Conservation (phyloP, 2,888 invertebrate genomes). For the Acleris holmiana region DNA sequence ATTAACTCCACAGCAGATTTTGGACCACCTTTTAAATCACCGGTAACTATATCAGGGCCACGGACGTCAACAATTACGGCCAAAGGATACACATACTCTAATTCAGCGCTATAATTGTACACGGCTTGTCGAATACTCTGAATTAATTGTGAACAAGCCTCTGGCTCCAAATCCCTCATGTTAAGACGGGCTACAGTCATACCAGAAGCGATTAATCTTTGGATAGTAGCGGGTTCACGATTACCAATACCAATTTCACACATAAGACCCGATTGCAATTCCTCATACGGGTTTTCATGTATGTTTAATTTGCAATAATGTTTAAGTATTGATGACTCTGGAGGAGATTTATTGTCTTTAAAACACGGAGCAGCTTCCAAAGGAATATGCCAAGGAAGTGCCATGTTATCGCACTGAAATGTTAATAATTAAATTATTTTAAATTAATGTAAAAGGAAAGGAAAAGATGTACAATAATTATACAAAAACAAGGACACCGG, state of each 20-base stretch:
- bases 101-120: constrained; percentile 75
- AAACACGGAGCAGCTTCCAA: constrained; percentile 59
- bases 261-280: constrained; percentile 75
- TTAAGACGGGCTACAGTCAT: constrained; percentile 78
- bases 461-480: neutral
- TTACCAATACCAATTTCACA: constrained; percentile 73
- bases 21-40: constrained; percentile 72
- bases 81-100: constrained; percentile 78
- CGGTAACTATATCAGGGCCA: constrained; percentile 72
- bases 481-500: neutral
- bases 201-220: constrained; percentile 73
- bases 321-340: constrained; percentile 61
- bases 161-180: constrained; percentile 70
- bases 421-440: neutral
- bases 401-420: constrained; percentile 48
- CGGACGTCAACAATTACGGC: constrained; percentile 72
- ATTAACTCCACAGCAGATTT: constrained; percentile 63
- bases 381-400: constrained; percentile 77
- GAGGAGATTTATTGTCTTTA: constrained; percentile 46
- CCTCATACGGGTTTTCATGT: constrained; percentile 70
- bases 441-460: too few relatives aligned
- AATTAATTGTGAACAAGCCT: constrained; percentile 70
- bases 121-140: constrained; percentile 78
- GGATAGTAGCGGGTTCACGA: constrained; percentile 67
- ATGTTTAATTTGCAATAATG: constrained; percentile 68